Evolutionary conservation across 2,113 vertebrate species (phyloP), one percentile per base, ranked within the genome.

Genomic region (Calidris pygmaea): DNA sequence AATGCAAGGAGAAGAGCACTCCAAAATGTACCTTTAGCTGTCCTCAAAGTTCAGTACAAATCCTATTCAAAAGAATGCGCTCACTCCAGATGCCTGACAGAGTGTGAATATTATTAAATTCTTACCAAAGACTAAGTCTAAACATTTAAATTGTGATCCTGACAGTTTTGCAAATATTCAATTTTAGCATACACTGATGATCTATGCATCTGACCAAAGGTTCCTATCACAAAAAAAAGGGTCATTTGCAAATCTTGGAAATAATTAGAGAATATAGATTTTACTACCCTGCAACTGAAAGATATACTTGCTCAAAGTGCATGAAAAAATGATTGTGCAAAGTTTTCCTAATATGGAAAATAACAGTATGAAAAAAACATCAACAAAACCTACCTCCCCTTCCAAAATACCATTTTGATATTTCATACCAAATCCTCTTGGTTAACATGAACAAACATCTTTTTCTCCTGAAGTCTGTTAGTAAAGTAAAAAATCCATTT

Each of bases 161-260:
- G 37, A 60, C 45, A 58, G 55, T 90, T 97, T 96, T 89, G 21
- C 21, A 18, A 76, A 37, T 59, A 95, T 53, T 41, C 10, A 97
- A 19, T 95, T 98, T 91, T 90, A 96, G 32, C 60, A 96, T 14
- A 93, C 6, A 11, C 22, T 96, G 32, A 67, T 90, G 50, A 65
- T 89, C 32, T 87, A 13, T 85, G 60, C 81, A 18, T 95, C 48
- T 60, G 88, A 94, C 71, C 20, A 43, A 90, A 96, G 74, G 32
- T 83, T 7, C 14, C 43, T 88, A 34, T 34, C 47, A 52, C 30
- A 95, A 70, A 96, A 78, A 96, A 96, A 95, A n/a, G 41, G 29
- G 2, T 41, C 24, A 50, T 60, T 77, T 80, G 67, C 8, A 75
- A 71, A 27, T 18, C 15, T 58, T 74, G 11, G 9, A 94, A 75